A percentile compares a stretch with the other conserved stretches of the same genome.
phyloP scores from a whole-genome alignment of 2,797 vertebrate species.

The Nyctibius grandis region DNA sequence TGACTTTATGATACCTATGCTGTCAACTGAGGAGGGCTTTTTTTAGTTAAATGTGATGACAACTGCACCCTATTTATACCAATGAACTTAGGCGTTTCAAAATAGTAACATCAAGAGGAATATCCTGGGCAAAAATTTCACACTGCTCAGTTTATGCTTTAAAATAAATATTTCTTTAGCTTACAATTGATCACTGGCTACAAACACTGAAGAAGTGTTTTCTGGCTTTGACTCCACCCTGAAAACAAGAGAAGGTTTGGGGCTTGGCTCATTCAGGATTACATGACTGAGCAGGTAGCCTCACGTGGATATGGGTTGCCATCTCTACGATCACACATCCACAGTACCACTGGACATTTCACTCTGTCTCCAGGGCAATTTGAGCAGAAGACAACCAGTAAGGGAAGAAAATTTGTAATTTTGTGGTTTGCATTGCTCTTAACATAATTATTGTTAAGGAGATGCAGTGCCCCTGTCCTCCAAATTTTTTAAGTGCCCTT shows the following conservation, averaged over 20 bases:
- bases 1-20: constrained; percentile 42
- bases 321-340: neutral
- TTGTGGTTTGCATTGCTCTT: neutral
- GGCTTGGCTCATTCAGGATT: neutral
- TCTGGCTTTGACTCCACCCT: neutral
- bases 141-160: constrained; percentile 41
- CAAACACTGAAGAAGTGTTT: neutral
- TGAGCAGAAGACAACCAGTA: neutral
- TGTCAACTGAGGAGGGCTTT: constrained; percentile 37
- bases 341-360: neutral
- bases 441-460: neutral
- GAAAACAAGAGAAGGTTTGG: neutral
- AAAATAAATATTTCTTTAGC: constrained; percentile 68
- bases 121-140: constrained; percentile 30
- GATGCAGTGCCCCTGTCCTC: neutral
- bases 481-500: neutral
- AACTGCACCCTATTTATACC: constrained; percentile 72
- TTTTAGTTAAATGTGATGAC: constrained; percentile 53
- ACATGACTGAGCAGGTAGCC: neutral
- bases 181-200: neutral
- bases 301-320: neutral
- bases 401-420: neutral
- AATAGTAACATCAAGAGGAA: constrained; percentile 58
- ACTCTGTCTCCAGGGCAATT: neutral
- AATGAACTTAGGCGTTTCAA: constrained; percentile 17